Conservation (phyloP, 1,140 invertebrate species). For the Drosophila asahinai region DNA sequence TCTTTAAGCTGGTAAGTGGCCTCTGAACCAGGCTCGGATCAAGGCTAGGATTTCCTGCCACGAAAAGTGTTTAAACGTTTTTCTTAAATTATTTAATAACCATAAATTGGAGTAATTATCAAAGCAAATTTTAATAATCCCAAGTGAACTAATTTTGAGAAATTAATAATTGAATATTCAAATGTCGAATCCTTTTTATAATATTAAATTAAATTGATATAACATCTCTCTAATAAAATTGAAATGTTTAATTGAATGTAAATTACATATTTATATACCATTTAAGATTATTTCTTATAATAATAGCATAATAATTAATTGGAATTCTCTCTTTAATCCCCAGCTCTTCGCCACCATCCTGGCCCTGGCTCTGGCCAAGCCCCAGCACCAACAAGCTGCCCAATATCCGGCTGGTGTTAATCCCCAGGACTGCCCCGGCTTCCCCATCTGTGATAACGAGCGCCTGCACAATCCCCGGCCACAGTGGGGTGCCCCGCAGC, state of each 20-base stretch:
- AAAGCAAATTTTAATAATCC: no score
- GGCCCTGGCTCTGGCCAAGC: slow-evolving; percentile 73
- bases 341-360: slow-evolving; percentile 71
- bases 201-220: no score
- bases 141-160: not conserved
- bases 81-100: not conserved
- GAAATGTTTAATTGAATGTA: no score
- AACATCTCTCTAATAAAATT: no score
- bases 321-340: not conserved
- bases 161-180: not conserved
- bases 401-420: slow-evolving; percentile 84
- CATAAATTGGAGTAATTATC: not conserved
- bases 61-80: not conserved
- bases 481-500: slow-evolving; percentile 69
- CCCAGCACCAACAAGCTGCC: slow-evolving; percentile 79
- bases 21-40: not conserved
- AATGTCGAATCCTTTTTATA: not conserved
- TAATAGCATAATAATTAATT: not conserved
- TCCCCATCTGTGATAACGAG: slow-evolving; percentile 85
- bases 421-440: slow-evolving; percentile 84
- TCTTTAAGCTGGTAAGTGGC: slow-evolving; percentile 81
- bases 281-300: no score
- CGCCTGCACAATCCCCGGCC: slow-evolving; percentile 78
- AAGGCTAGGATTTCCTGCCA: not conserved
- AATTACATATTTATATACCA: no score